Percentiles rank a stretch among this genome's conserved stretches.
phyloP scores from a whole-genome alignment of 2,113 vertebrate genomes.

The Canis aureus region DNA sequence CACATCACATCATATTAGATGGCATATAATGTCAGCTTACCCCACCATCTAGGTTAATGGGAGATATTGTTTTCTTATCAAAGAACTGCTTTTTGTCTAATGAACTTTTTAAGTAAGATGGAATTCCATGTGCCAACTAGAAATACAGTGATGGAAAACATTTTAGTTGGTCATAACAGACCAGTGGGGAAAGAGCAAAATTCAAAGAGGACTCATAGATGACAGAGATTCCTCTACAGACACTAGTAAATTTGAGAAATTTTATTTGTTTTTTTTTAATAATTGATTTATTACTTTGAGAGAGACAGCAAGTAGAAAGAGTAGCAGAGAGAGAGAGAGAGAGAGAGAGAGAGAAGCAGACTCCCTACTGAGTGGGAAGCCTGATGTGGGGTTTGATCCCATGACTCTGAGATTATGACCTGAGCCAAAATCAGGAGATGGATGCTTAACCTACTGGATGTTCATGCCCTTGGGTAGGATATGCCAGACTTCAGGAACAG shows the following conservation, averaged over 20 bases:
- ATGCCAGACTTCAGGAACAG: background rate
- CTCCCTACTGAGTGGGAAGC: background rate
- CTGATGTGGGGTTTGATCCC: background rate
- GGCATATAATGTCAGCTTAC: background rate
- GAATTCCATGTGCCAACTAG: background rate
- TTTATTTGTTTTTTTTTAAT: background rate
- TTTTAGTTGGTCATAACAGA: background rate
- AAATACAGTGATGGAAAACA: background rate
- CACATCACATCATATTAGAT: background rate
- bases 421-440: background rate
- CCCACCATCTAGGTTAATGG: background rate
- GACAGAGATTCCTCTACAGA: background rate
- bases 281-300: background rate
- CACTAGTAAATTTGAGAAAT: background rate
- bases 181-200: constrained; percentile 1
- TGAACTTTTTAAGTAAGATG: background rate
- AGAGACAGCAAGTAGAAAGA: background rate
- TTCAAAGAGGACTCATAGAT: background rate
- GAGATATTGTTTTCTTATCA: background rate
- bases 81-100: background rate
- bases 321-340: background rate
- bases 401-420: background rate
- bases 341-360: background rate
- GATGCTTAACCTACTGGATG: background rate
- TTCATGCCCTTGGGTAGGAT: background rate